These are phyloP conservation scores for Holocentrus rufus DNA, from an alignment of 2,797 vertebrate species.

Conservation along the genomic window DNA sequence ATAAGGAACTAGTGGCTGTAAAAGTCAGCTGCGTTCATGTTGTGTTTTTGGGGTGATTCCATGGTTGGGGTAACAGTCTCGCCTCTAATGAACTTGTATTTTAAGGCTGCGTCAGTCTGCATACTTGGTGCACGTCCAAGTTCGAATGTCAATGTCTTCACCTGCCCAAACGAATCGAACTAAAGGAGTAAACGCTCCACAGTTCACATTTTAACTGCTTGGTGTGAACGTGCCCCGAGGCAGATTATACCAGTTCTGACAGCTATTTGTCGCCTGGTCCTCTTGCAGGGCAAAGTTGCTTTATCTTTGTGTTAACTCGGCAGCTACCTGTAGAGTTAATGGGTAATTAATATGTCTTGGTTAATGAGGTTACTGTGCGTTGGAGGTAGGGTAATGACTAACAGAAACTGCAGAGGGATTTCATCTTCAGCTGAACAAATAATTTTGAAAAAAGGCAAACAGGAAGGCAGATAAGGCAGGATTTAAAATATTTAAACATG, in stretches of 20 bases:
- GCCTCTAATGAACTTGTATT: too few species aligned
- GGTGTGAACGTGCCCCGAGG: too few species aligned
- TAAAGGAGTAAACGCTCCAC: neutral
- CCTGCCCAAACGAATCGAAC: too few species aligned
- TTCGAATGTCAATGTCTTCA: too few species aligned
- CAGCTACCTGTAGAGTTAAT: conserved; percentile 43
- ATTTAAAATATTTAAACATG: conserved; percentile 43
- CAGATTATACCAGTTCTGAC: conserved; percentile 13
- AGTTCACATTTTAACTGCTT: neutral
- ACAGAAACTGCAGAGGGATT: conserved; percentile 20
- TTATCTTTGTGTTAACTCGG: conserved; percentile 47
- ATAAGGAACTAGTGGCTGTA: too few species aligned
- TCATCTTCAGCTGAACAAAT: conserved; percentile 36
- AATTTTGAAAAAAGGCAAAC: conserved; percentile 15
- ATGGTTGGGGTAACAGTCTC: too few species aligned
- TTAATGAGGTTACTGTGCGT: conserved; percentile 54
- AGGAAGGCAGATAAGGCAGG: conserved; percentile 39
- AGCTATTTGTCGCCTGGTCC: conserved; percentile 26
- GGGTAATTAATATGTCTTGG: conserved; percentile 40
- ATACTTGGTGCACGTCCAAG: too few species aligned
- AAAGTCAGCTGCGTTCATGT: too few species aligned
- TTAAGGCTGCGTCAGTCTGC: too few species aligned
- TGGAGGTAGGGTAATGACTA: conserved; percentile 38
- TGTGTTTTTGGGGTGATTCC: too few species aligned
- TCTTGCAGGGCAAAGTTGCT: conserved; percentile 31